phyloP scores from a whole-genome alignment of 2,113 vertebrate species.

The Sprattus sprattus region DNA sequence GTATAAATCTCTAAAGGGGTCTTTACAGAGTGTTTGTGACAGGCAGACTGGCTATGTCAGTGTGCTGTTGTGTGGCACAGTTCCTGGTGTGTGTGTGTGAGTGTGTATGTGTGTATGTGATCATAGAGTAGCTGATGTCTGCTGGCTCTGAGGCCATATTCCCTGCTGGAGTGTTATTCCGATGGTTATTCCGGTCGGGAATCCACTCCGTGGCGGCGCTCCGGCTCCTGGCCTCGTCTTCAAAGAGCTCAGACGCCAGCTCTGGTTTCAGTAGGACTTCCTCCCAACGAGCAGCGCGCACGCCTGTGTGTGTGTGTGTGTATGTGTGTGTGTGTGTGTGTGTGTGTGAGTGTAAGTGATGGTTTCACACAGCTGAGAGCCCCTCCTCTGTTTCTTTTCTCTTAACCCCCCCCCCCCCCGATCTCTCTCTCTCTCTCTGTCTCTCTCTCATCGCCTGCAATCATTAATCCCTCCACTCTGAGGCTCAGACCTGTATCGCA shows the following conservation, averaged over 20 bases:
- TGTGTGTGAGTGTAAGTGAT: conserved; percentile 42
- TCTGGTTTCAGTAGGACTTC: conserved; percentile 27
- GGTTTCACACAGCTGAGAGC: conserved; percentile 57
- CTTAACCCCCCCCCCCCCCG: not conserved
- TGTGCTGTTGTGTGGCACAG: not conserved
- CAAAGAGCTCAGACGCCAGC: conserved; percentile 51
- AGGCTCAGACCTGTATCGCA: conserved; percentile 32
- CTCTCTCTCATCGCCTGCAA: conserved; percentile 42
- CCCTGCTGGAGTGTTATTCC: conserved; percentile 33
- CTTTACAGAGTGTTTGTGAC: not conserved
- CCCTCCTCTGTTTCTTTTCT: conserved; percentile 28
- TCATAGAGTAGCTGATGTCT: conserved; percentile 25
- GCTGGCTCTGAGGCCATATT: conserved; percentile 31
- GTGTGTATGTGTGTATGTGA: not conserved
- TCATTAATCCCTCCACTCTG: conserved; percentile 49
- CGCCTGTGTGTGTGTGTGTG: conserved; percentile 22
- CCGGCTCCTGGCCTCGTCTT: conserved; percentile 50
- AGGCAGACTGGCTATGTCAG: not conserved
- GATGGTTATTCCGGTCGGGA: conserved; percentile 49
- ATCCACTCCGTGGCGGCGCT: conserved; percentile 46
- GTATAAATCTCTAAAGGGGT: not conserved
- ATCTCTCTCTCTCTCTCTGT: conserved; percentile 10
- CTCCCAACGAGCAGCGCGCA: conserved; percentile 23
- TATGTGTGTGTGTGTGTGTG: conserved; percentile 19
- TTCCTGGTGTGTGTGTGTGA: not conserved